Base-by-base conservation (phyloP, 2,797 vertebrate genomes). In the Microtus californicus region DNA sequence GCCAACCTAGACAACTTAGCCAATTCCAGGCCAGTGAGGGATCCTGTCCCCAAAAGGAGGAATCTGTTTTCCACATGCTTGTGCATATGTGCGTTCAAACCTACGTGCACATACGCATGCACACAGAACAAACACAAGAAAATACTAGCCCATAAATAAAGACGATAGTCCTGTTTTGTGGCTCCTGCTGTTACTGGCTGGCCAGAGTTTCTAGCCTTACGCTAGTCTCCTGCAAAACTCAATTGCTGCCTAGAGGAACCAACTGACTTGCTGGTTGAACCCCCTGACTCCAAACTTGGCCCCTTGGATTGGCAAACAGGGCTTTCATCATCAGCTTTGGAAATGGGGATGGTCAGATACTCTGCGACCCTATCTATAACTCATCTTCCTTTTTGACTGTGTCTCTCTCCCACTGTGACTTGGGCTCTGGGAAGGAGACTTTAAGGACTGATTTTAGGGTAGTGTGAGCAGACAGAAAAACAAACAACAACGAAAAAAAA, bases 151-250 rank as follows among this genome's bases (percentile, higher is more conserved):
- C 65, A 40, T 77, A 21, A 21, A 34, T 77, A 21, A 21, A 34
- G 9, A 7, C 27, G 54, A 69, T 8, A 11, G n/a, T 23, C 85
- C 69, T 71, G 21, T 12, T 23, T 83, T 93, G 73, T n/a, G 0
- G 71, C 92, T 95, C 69, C 91, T 48, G 69, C 82, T 51, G 40
- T 86, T 79, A 12, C n/a, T 65, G 48, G 67, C 63, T 81, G 78
- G 65, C 45, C 63, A 4, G 87, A 74, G 59, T 48, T 87, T 85
- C 87, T 95, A 90, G 91, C 67, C 48, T 96, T 83, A 81, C 31
- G 77, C 37, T 74, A 2, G 21, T 40, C 73, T 67, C 59, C 88
- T 91, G 73, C 82, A 82, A 90, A 95, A 79, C 37, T 37, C 45
- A 48, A 31, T 34, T 48, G 78, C 59, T 94, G n/a, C 94, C 79